Conservation (phyloP, 1,140 invertebrate species). For the Nixonia krombeini region DNA sequence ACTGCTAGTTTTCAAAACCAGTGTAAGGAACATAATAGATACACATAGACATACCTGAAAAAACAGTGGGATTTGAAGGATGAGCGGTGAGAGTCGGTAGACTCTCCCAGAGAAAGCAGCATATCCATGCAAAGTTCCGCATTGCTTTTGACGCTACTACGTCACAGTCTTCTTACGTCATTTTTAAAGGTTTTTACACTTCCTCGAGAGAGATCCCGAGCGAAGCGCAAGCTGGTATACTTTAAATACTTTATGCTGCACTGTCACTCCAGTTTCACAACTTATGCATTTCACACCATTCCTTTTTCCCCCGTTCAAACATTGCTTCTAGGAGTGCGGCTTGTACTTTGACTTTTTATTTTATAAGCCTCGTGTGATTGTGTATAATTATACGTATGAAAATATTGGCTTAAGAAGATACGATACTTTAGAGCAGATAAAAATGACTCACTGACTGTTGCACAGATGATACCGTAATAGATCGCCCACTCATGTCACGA, state of each 20-base stretch:
- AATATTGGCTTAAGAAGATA: constrained; percentile 6
- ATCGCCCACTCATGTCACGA: too few species aligned
- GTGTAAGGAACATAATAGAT: background rate
- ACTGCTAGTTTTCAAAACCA: background rate
- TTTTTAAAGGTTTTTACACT: constrained; percentile 23
- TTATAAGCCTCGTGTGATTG: constrained; percentile 6
- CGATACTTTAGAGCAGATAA: constrained; percentile 8
- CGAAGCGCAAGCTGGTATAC: background rate
- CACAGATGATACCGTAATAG: constrained; percentile 39
- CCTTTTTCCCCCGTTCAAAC: constrained; percentile 7
- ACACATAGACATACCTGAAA: constrained; percentile 43
- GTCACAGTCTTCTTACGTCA: constrained; percentile 46
- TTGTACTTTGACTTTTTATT: constrained; percentile 14
- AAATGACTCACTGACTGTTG: constrained; percentile 38
- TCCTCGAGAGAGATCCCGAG: background rate
- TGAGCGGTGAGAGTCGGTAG: constrained; percentile 56
- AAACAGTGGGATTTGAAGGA: constrained; percentile 49
- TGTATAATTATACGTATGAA: background rate
- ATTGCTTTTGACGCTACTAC: constrained; percentile 46
- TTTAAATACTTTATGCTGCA: constrained; percentile 1
- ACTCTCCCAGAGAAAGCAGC: constrained; percentile 62
- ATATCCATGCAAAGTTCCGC: constrained; percentile 54
- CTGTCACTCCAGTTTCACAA: constrained; percentile 43
- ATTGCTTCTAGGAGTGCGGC: background rate
- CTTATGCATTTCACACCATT: constrained; percentile 35